Percentiles rank a stretch among this genome's conserved stretches.
These are phyloP conservation scores for Adelphocoris suturalis DNA, from an alignment of 2,888 invertebrate genomes.

Conservation along the genomic window DNA sequence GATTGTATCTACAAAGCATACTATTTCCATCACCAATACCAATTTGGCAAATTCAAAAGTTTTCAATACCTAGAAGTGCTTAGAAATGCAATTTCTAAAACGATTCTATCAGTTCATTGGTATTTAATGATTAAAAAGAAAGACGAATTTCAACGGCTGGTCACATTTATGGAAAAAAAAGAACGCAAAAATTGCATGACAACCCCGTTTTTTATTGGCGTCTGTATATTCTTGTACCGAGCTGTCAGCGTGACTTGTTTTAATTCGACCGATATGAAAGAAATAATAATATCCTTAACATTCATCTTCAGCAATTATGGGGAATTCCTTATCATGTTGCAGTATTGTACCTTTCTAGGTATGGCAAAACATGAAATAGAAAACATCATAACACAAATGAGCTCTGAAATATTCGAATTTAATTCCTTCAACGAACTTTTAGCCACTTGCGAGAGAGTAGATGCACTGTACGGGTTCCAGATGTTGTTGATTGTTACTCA, in stretches of 20 bases:
- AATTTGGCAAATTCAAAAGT: neutral
- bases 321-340: neutral
- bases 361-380: neutral
- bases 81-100: constrained; percentile 1
- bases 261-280: neutral
- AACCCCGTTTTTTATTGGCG: neutral
- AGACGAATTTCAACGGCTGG: neutral
- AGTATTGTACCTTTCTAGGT: neutral
- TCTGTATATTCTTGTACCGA: neutral
- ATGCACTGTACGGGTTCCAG: constrained; percentile 24
- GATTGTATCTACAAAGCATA: neutral
- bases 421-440: neutral
- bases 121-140: neutral
- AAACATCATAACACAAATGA: neutral
- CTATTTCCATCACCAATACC: neutral
- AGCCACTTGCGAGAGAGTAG: neutral
- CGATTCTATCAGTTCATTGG: neutral
- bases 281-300: neutral
- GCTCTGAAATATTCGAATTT: neutral
- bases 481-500: neutral
- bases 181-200: neutral
- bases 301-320: neutral
- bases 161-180: neutral
- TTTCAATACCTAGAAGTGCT: neutral
- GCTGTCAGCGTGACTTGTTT: neutral